phyloP scores from a whole-genome alignment of 2,113 vertebrate genomes.

The Anolis sagrei region DNA sequence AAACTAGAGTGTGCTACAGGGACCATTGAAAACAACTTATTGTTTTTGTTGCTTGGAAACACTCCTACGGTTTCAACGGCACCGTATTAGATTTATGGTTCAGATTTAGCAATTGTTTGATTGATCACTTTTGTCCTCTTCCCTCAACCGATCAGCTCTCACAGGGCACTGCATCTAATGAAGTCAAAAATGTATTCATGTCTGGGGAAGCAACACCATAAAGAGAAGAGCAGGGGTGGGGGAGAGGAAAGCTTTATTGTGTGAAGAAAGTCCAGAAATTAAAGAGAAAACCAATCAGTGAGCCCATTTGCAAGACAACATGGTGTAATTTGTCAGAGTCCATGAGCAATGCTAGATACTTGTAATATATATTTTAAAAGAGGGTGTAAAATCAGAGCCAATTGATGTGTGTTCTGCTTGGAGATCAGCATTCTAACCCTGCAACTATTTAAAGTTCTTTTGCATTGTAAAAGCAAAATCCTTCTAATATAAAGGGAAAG shows the following conservation, averaged over 20 bases:
- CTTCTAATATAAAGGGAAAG: constrained; percentile 26
- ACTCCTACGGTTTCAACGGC: constrained; percentile 66
- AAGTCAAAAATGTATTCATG: constrained; percentile 71
- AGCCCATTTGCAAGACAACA: constrained; percentile 68
- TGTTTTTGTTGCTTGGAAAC: constrained; percentile 74
- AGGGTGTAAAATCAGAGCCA: neutral
- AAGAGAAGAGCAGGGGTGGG: constrained; percentile 52
- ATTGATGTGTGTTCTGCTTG: constrained; percentile 52
- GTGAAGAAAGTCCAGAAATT: constrained; percentile 61
- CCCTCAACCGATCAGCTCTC: constrained; percentile 60
- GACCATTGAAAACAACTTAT: constrained; percentile 71
- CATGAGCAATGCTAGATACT: constrained; percentile 37
- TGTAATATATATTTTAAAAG: constrained; percentile 25
- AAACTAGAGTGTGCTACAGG: constrained; percentile 72
- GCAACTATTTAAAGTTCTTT: constrained; percentile 52
- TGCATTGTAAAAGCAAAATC: constrained; percentile 51
- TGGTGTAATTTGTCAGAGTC: constrained; percentile 55
- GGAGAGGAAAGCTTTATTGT: constrained; percentile 12
- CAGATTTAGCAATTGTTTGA: constrained; percentile 76
- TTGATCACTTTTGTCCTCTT: constrained; percentile 71
- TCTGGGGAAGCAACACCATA: constrained; percentile 58
- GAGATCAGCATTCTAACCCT: constrained; percentile 43
- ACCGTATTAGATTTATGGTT: constrained; percentile 71
- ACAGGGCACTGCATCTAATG: constrained; percentile 68
- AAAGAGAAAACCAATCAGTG: constrained; percentile 68